These are phyloP conservation scores for Hyppa rectilinea DNA, from an alignment of 2,888 invertebrate genomes.

Conservation along the genomic window DNA sequence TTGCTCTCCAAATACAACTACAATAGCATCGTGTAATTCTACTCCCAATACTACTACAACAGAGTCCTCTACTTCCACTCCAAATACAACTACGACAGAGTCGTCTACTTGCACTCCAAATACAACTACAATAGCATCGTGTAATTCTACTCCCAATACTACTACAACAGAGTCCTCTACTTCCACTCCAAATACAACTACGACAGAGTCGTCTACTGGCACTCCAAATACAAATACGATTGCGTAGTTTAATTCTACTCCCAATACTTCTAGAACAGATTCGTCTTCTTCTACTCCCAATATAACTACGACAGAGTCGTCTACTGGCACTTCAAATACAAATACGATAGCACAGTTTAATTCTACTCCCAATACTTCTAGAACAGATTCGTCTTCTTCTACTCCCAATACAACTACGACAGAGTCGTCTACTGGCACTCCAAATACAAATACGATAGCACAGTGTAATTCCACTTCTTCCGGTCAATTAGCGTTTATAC, in stretches of 20 bases:
- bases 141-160: accelerated
- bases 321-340: background rate
- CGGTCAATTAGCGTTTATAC: background rate
- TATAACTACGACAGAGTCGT: background rate
- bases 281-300: background rate
- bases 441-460: background rate
- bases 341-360: accelerated
- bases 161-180: no score
- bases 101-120: no score
- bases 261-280: background rate
- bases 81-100: background rate
- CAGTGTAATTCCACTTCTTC: no score
- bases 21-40: background rate
- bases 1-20: background rate
- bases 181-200: accelerated
- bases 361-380: no score
- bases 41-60: accelerated
- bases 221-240: no score
- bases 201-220: no score
- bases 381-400: no score
- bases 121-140: no score
- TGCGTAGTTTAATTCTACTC: background rate
- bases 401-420: background rate
- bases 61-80: background rate
- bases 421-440: background rate